Evolutionary conservation across 1,140 invertebrate species (phyloP).

Genomic region (Amphibalanus amphitrite): DNA sequence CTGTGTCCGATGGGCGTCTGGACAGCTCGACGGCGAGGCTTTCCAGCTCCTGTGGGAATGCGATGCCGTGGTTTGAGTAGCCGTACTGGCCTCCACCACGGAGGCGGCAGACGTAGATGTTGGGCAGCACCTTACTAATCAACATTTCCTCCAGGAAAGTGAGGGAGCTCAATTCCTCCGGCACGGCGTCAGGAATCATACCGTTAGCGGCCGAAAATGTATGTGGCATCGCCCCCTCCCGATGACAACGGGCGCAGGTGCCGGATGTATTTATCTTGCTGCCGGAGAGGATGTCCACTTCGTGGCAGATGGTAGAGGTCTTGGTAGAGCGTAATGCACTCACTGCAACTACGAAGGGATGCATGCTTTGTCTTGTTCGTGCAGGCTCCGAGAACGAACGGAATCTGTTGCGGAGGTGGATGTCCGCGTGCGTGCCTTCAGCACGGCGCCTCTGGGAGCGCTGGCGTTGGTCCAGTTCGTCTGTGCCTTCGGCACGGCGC

Average conservation of each 20-base stretch:
- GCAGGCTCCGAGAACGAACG: no score
- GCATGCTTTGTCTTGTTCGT: no score
- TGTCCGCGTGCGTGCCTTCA: no score
- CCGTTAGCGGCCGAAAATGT: neutral
- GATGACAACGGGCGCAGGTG: neutral
- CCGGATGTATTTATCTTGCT: neutral
- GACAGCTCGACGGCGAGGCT: neutral
- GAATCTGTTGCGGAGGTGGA: no score
- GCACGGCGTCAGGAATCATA: neutral
- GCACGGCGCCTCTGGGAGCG: neutral
- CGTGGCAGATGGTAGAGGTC: neutral
- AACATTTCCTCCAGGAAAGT: neutral
- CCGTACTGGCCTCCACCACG: neutral
- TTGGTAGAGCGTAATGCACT: no score
- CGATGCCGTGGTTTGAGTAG: neutral
- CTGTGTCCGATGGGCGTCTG: neutral
- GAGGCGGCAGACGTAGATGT: neutral
- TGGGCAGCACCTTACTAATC: neutral
- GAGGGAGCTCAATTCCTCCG: neutral
- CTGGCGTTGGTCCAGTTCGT: neutral
- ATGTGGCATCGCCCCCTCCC: neutral
- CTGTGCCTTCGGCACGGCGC: neutral
- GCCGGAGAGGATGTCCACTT: neutral
- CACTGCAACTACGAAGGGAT: no score
- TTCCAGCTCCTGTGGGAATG: neutral